Evolutionary conservation across 2,888 invertebrate species (phyloP).

Genomic region (Synergus japonicus): DNA sequence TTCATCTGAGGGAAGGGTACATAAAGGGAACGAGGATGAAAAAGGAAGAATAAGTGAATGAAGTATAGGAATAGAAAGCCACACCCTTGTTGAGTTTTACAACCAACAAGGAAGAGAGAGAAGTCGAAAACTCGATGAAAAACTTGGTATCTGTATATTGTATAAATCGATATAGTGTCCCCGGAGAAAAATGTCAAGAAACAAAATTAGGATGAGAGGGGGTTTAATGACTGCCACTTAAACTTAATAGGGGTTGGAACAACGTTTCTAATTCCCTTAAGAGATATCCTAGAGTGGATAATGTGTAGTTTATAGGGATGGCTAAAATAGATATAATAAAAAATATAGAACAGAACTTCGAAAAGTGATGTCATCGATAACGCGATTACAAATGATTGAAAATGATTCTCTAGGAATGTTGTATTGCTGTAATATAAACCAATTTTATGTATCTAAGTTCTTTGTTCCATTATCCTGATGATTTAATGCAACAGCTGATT

Average conservation of each 20-base stretch:
- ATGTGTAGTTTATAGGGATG: not conserved
- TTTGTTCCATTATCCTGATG: not conserved
- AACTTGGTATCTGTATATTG: not conserved
- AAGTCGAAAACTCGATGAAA: not conserved
- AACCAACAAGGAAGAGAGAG: not conserved
- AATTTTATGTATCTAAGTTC: not conserved
- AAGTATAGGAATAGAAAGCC: not conserved
- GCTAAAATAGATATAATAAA: not conserved
- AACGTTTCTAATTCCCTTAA: not conserved
- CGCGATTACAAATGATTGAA: too few species aligned
- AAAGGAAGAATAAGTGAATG: not conserved
- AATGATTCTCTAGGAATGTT: too few species aligned
- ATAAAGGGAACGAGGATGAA: not conserved
- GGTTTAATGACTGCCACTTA: conserved; percentile 7
- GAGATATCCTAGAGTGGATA: not conserved
- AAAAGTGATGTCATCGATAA: too few species aligned
- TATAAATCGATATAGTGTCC: not conserved
- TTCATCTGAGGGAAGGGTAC: not conserved
- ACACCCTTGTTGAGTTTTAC: not conserved
- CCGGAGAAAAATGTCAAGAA: not conserved
- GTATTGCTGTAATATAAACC: too few species aligned
- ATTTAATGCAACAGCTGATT: not conserved
- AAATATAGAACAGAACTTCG: too few species aligned
- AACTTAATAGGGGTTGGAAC: not conserved
- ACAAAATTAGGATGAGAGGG: not conserved